These are phyloP conservation scores for Nephrotoma flavescens DNA, from an alignment of 2,888 invertebrate species.

Conservation along the genomic window DNA sequence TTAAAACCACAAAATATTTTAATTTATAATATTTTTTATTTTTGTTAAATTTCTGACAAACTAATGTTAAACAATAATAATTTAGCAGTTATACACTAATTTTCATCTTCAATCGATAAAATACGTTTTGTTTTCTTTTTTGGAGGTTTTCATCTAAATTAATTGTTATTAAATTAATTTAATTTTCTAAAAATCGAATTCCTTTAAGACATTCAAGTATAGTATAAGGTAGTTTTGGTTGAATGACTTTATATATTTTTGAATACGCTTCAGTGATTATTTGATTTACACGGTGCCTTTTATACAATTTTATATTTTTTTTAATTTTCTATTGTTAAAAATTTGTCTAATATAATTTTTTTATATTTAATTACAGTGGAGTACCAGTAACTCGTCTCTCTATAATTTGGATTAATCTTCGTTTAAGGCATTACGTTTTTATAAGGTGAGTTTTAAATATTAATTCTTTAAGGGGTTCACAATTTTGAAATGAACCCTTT, in stretches of 20 bases:
- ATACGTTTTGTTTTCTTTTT: background rate
- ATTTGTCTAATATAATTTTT: background rate
- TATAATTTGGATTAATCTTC: background rate
- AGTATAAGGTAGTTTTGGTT: background rate
- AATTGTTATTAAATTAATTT: background rate
- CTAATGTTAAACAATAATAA: background rate
- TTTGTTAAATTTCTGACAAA: background rate
- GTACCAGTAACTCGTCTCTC: background rate
- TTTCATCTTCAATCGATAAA: background rate
- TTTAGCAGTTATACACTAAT: background rate
- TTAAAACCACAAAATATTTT: background rate
- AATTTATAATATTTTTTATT: background rate
- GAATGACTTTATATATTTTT: background rate
- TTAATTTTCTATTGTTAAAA: background rate
- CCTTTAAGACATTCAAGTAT: background rate
- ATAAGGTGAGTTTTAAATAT: background rate
- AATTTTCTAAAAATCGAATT: background rate
- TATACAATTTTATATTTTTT: background rate
- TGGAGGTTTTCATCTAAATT: background rate
- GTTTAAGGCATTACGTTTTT: background rate
- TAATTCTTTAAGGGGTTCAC: background rate
- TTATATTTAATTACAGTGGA: background rate
- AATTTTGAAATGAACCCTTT: background rate
- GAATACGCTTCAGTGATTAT: background rate
- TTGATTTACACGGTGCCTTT: background rate